Conservation (phyloP, 2,888 invertebrate genomes). For the Pimpla rufipes region DNA sequence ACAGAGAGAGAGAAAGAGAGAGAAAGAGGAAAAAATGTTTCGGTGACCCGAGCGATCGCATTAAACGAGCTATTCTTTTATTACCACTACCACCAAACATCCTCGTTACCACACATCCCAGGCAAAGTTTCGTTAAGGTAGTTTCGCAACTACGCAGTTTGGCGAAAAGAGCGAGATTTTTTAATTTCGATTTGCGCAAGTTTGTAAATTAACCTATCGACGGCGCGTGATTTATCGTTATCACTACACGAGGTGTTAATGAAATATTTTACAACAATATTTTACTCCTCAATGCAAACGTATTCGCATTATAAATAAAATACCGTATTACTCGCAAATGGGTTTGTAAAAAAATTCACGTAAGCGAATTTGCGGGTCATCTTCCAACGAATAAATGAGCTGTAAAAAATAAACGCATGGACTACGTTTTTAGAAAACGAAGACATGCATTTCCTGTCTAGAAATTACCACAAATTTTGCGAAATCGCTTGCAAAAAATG, state of each 20-base stretch:
- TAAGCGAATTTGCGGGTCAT: background rate
- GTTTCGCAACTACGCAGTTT: background rate
- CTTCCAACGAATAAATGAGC: background rate
- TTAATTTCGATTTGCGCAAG: no score
- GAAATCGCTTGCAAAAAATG: background rate
- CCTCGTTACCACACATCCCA: constrained; percentile 2
- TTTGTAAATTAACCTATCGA: no score
- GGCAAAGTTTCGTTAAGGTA: background rate
- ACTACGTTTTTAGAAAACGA: background rate
- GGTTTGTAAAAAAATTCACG: background rate
- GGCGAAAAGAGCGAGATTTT: no score
- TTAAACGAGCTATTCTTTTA: constrained; percentile 30
- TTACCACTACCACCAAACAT: constrained; percentile 7
- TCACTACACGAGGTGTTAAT: no score
- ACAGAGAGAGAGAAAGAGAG: background rate
- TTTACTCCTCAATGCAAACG: no score
- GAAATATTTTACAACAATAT: no score
- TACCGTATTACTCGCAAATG: background rate
- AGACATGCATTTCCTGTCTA: background rate
- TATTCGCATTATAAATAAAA: background rate
- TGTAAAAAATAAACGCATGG: background rate
- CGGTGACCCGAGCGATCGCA: constrained; percentile 31
- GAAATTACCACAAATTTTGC: background rate
- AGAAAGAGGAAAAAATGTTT: constrained; percentile 3
- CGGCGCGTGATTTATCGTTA: no score